Base-by-base conservation (phyloP, 2,888 invertebrate genomes). In the Catocala sponsa region DNA sequence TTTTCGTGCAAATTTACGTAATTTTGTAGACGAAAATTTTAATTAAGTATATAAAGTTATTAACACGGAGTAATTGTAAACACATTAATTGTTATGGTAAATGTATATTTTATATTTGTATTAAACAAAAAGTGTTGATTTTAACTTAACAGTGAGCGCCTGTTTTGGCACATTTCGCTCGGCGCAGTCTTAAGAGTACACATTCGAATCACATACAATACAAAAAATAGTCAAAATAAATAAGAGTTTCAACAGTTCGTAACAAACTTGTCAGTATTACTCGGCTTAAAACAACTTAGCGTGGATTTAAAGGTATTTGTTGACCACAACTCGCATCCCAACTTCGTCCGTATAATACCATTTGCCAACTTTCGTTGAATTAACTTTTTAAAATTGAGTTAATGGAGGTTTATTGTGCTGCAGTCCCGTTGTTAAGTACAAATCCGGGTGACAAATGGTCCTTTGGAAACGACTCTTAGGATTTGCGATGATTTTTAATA, bases 201-300 rank as follows among this genome's bases (percentile, higher is more conserved):
- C 13, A 50, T 38, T 9, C 4, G 13, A 12, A 11, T 32, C 2
- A 10, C n/a, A 11, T 11, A 42, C 46, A 32, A 12, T 33, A 5
- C 0, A 5, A 52, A 59, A 35, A 72, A 59, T 44, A 59, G 43
- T 33, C 13, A 52, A 47, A 72, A 71, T 52, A 59, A 63, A 58
- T 43, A 4, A 25, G 48, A 25, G 32, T 67, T 50, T 42, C 32
- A 55, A 55, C 65, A 57, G 42, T 60, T 47, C 6, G 6, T 41
- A 63, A 68, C 64, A 52, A 65, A 74, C 55, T 65, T 59, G 32
- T 44, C 56, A 12, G 74, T 55, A 70, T 67, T 67, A 70, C 59
- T 52, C 65, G 33, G 78, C 75, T 76, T 76, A 68, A 58, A 72
- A 57, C 66, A 59, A 75, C 75, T 75, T 67, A 74, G 68, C 63